Evolutionary conservation across 2,888 invertebrate genomes (phyloP).

Genomic region (Romanomermis culicivorax): DNA sequence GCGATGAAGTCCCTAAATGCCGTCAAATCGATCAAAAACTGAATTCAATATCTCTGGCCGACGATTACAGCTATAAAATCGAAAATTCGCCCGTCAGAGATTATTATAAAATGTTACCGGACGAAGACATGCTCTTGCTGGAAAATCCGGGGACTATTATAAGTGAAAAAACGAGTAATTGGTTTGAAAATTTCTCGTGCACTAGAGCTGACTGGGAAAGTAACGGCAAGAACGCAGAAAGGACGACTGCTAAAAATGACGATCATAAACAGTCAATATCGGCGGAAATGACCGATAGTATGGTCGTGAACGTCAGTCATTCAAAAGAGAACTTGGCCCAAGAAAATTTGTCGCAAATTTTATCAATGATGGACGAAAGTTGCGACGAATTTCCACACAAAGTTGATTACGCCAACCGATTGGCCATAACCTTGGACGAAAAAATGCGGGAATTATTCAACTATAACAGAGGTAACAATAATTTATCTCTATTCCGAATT

Average conservation of each 20-base stretch:
- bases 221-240: not conserved
- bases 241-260: not conserved
- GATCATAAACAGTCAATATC: not conserved
- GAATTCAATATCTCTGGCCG: no score
- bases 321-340: not conserved
- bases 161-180: no score
- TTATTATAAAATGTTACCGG: constrained; percentile 1
- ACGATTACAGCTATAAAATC: no score
- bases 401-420: not conserved
- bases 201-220: not conserved
- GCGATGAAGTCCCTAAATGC: no score
- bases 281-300: constrained; percentile 2
- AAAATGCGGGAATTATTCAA: not conserved
- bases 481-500: no score
- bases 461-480: no score
- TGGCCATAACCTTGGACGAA: not conserved
- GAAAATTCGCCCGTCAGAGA: constrained; percentile 1
- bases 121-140: not conserved
- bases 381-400: not conserved
- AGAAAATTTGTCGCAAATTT: not conserved
- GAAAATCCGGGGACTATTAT: no score
- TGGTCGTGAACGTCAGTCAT: constrained; percentile 1
- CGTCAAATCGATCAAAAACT: no score
- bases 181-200: not conserved
- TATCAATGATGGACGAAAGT: not conserved